Percentiles rank a stretch among this genome's conserved stretches.
phyloP scores from a whole-genome alignment of 2,797 vertebrate genomes.

The Cossypha dichroa region DNA sequence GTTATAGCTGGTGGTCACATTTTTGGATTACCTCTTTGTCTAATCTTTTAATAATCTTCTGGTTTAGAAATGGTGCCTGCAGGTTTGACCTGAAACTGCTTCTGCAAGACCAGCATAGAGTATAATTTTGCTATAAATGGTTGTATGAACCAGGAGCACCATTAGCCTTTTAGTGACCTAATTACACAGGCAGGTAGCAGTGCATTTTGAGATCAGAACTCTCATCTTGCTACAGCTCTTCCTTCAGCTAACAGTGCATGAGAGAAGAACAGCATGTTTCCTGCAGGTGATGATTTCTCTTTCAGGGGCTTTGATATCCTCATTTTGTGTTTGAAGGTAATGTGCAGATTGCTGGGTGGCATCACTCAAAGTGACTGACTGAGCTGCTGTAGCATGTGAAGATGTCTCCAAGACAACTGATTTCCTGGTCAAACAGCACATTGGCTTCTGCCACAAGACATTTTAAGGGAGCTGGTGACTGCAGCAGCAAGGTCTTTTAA shows the following conservation, averaged over 20 bases:
- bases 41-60: neutral
- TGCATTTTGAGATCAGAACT: neutral
- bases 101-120: neutral
- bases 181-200: neutral
- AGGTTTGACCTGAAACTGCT: neutral
- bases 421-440: conserved; percentile 51
- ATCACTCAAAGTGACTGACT: conserved; percentile 46
- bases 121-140: neutral
- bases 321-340: conserved; percentile 46
- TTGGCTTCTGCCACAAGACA: neutral
- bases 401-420: conserved; percentile 53
- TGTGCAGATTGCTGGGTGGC: neutral
- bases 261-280: neutral
- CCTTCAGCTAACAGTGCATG: neutral
- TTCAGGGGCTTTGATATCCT: conserved; percentile 38
- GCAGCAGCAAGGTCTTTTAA: conserved; percentile 15
- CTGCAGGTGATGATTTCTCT: conserved; percentile 43
- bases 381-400: conserved; percentile 21
- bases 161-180: conserved; percentile 13
- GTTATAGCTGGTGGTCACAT: neutral
- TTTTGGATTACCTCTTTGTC: neutral
- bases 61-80: neutral
- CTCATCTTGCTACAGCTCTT: neutral
- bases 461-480: conserved; percentile 40
- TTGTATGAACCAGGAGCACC: neutral